phyloP scores from a whole-genome alignment of 2,888 invertebrate species.

The Trachelus iudaicus region DNA sequence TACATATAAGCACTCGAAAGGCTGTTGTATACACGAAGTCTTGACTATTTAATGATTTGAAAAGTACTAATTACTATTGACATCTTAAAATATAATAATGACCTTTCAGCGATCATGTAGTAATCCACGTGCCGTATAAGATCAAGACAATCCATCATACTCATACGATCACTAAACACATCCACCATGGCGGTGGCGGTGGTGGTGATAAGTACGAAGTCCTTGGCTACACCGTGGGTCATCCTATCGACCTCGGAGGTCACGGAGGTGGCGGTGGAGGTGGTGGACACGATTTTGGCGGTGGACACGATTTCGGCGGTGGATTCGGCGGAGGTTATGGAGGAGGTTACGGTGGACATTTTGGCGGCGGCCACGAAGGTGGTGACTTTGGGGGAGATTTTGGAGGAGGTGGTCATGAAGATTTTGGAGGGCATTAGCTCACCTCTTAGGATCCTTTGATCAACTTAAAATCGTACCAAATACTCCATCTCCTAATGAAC shows the following conservation, averaged over 20 bases:
- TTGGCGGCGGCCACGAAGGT: constrained; percentile 28
- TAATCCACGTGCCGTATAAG: constrained; percentile 83
- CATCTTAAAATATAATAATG: background rate
- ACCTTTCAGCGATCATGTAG: constrained; percentile 73
- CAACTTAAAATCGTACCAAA: background rate
- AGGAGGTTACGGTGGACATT: constrained; percentile 32
- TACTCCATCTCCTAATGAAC: background rate
- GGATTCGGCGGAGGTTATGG: constrained; percentile 25
- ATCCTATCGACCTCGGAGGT: constrained; percentile 67
- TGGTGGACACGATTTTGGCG: constrained; percentile 34
- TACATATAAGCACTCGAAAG: background rate
- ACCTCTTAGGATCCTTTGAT: background rate
- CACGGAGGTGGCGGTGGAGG: constrained; percentile 50
- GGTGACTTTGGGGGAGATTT: constrained; percentile 34
- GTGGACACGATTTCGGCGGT: constrained; percentile 33
- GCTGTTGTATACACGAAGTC: background rate
- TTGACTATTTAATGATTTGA: background rate
- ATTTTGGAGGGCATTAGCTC: constrained; percentile 22
- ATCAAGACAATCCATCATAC: constrained; percentile 83
- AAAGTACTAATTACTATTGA: background rate
- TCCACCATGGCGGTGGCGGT: constrained; percentile 73
- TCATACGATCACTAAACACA: constrained; percentile 80
- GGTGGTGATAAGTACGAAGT: constrained; percentile 75
- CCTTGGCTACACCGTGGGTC: constrained; percentile 76
- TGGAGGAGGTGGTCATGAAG: constrained; percentile 37